Evolutionary conservation across 2,888 invertebrate species (phyloP).

Genomic region (Plutella xylostella): DNA sequence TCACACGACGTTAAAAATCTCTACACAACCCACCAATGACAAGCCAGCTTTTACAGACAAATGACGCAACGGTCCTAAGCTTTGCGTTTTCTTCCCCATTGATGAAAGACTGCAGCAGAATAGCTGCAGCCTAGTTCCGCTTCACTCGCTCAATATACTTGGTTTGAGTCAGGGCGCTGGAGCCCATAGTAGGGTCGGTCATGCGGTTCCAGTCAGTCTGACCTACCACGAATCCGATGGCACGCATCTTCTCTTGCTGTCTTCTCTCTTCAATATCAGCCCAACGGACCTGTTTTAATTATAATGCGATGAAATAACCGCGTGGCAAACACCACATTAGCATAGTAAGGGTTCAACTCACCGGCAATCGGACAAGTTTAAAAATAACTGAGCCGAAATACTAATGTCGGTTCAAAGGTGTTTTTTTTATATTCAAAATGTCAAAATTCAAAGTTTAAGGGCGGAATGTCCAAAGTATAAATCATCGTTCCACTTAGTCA

Average conservation of each 20-base stretch:
- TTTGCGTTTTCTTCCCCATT: too few species aligned
- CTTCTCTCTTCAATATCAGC: conserved; percentile 96
- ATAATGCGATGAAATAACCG: conserved; percentile 47
- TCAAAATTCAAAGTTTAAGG: too few species aligned
- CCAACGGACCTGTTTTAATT: conserved; percentile 90
- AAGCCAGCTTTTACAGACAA: too few species aligned
- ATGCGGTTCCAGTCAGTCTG: conserved; percentile 97
- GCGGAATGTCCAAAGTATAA: too few species aligned
- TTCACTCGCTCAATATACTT: conserved; percentile 85
- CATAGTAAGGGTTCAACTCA: conserved; percentile 23
- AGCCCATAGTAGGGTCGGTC: conserved; percentile 92
- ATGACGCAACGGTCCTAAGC: too few species aligned
- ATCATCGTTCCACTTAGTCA: too few species aligned
- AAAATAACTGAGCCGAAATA: neutral
- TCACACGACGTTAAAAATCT: too few species aligned
- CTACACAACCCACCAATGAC: too few species aligned
- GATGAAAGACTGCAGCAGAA: too few species aligned
- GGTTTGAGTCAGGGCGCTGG: conserved; percentile 91
- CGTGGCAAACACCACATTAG: conserved; percentile 11
- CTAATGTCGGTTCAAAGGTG: too few species aligned
- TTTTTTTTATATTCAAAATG: too few species aligned
- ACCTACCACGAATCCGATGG: conserved; percentile 96
- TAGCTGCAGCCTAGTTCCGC: conserved; percentile 18
- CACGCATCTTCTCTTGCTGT: conserved; percentile 91
- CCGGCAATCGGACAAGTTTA: conserved; percentile 12